Percentiles rank a stretch among this genome's conserved stretches.
Conservation (phyloP, 2,888 invertebrate species). For the Synanthedon myopaeformis region DNA sequence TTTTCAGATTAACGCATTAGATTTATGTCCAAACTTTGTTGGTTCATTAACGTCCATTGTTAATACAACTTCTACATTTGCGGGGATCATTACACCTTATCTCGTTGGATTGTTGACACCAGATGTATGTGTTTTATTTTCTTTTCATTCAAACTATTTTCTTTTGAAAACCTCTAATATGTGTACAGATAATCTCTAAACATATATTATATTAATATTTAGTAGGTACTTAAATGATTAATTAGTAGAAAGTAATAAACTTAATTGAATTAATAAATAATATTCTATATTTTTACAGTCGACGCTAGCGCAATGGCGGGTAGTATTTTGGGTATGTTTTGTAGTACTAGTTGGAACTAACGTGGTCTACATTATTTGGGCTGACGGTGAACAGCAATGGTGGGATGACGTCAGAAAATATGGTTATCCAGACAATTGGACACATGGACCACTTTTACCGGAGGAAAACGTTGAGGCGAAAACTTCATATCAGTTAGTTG, state of each 20-base stretch:
- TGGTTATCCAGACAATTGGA: conserved; percentile 55
- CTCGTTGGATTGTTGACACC: conserved; percentile 72
- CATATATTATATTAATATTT: no score
- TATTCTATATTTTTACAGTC: conserved; percentile 27
- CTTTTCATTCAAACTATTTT: no score
- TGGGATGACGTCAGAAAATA: conserved; percentile 76
- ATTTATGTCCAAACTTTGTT: conserved; percentile 74
- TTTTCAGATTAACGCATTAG: conserved; percentile 71
- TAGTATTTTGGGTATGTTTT: conserved; percentile 81
- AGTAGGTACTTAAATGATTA: no score
- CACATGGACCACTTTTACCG: conserved; percentile 44
- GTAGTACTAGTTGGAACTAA: conserved; percentile 74
- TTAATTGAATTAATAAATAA: not conserved
- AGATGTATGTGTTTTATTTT: conserved; percentile 52
- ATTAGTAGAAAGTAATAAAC: no score
- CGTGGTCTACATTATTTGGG: conserved; percentile 74
- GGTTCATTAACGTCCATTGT: conserved; percentile 75
- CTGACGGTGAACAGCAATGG: conserved; percentile 77
- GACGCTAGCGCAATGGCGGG: conserved; percentile 46
- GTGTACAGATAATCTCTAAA: no score
- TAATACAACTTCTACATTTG: conserved; percentile 74
- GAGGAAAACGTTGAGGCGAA: conserved; percentile 1
- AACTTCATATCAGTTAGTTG: no score
- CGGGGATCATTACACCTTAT: conserved; percentile 74
- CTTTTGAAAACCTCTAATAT: no score